A percentile compares a stretch with the other conserved stretches of the same genome.
Conservation (phyloP, 2,113 vertebrate species). For the Rhadina sibilatrix region DNA sequence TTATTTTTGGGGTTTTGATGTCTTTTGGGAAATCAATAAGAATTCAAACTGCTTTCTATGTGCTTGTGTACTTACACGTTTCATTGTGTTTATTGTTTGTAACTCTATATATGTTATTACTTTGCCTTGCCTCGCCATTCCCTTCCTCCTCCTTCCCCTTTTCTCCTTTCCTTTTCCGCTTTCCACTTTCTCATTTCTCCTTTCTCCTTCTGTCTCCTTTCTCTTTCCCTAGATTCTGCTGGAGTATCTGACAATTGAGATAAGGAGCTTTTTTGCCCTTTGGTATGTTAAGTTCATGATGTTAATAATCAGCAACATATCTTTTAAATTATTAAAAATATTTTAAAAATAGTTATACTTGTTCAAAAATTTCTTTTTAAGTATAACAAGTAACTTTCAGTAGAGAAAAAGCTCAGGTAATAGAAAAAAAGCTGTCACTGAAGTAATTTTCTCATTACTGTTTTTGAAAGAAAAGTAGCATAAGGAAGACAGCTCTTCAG, state of each 20-base stretch:
- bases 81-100: not conserved
- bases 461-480: not conserved
- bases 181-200: not conserved
- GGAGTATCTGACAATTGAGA: not conserved
- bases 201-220: not conserved
- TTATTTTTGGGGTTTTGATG: not conserved
- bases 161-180: rapidly evolving
- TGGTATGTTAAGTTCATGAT: not conserved
- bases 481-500: not conserved
- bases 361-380: not conserved
- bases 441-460: not conserved
- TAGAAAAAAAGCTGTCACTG: not conserved
- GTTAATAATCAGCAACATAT: not conserved
- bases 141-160: not conserved
- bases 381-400: not conserved
- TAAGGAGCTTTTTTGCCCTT: rapidly evolving
- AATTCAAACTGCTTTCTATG: not conserved
- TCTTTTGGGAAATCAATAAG: not conserved
- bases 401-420: not conserved
- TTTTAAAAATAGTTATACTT: not conserved
- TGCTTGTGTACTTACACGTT: not conserved
- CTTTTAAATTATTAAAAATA: not conserved
- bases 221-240: not conserved
- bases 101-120: rapidly evolving
- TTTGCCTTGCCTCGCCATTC: not conserved